These are phyloP conservation scores for Lutjanus erythropterus DNA, from an alignment of 2,113 vertebrate species.

Conservation along the genomic window DNA sequence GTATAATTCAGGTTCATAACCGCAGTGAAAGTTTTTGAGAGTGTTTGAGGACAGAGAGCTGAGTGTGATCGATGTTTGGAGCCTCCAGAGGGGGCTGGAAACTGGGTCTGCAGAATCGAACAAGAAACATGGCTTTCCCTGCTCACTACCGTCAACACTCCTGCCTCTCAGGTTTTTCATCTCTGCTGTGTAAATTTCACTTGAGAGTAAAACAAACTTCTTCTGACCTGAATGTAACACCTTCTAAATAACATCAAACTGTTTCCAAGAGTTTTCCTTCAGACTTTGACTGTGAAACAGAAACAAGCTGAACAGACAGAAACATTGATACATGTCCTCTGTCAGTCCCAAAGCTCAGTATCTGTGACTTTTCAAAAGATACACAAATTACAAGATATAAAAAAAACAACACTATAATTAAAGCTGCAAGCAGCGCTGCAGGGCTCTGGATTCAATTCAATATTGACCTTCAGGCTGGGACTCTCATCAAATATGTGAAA, in stretches of 20 bases:
- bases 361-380: not conserved
- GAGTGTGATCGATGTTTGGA: not conserved
- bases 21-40: not conserved
- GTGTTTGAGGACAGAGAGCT: not conserved
- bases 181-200: not conserved
- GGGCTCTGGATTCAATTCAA: too few relatives aligned
- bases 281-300: not conserved
- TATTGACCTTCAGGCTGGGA: too few relatives aligned
- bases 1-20: not conserved
- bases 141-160: not conserved
- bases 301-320: too few relatives aligned
- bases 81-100: not conserved
- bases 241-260: not conserved
- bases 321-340: too few relatives aligned
- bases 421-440: too few relatives aligned
- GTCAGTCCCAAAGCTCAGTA: not conserved
- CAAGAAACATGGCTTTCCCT: too few relatives aligned
- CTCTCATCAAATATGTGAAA: too few relatives aligned
- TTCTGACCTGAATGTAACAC: not conserved
- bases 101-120: not conserved
- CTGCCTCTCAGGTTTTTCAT: not conserved
- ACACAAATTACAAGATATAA: too few relatives aligned
- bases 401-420: too few relatives aligned
- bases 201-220: too few relatives aligned
- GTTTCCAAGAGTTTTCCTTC: not conserved